Evolutionary conservation across 1,140 invertebrate genomes (phyloP), one percentile per base, ranked within the genome.

Genomic region (Zaprionus ornatus): DNA sequence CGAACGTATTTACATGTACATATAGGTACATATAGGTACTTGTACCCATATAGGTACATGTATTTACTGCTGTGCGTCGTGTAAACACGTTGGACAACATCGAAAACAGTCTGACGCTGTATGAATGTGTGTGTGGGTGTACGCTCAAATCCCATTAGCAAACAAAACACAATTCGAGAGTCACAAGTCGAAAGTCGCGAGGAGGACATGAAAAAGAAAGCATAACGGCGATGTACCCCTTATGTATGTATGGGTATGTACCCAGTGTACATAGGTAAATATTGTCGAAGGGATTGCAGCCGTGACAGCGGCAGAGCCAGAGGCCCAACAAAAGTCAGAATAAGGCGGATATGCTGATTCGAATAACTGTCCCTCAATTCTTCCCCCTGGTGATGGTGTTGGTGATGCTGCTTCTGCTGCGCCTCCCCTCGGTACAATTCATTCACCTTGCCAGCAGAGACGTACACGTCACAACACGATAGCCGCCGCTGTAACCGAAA

Each of bases 401-500:
- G 48, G 35, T 64, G 48, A 29, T 45, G 52, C 25, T 35, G 27
- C 27, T 27, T 4, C n/a, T 56, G 52, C 37, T 42, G 29, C 23
- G 15, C 12, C 45, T 17, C 21, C 21, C 13, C 27, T 50, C 25
- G 59, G 50, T 48, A 80, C 63, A 75, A 84, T 85, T 85, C 80
- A 80, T 87, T 87, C 80, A 88, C 77, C 80, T 83, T 77, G 45
- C 45, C 19, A 50, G 19, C 62, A 62, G 65, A 66, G 59, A 80
- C 73, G 77, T 77, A 80, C 80, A 77, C 83, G 76, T 82, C 79
- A 86, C 79, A 69, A 67, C 70, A 84, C 54, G 45, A 69, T 71
- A 80, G 54, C 63, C 68, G 55, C 69, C 61, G 40, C 40, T 45
- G 62, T 68, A 77, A 77, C 63, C 76, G 61, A 74, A 55, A 63